Base-by-base conservation (phyloP, 2,113 vertebrate species). In the Podilymbus podiceps region DNA sequence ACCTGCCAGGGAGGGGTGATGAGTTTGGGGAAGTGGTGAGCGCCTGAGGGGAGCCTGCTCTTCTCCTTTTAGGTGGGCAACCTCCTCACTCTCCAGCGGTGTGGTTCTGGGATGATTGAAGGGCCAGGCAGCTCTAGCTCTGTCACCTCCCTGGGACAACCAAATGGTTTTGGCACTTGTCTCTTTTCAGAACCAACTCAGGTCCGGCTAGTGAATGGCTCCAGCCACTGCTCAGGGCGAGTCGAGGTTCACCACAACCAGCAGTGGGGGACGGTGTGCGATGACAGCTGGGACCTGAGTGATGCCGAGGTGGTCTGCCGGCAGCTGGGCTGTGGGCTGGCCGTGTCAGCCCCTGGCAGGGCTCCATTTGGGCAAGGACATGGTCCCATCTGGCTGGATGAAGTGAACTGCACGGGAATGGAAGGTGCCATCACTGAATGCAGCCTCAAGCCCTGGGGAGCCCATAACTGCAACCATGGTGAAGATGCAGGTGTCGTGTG, bases 241-340 rank as follows among this genome's bases (percentile, higher is more conserved):
- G 86, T 94, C 4, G 89, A 95, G 47, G 63, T 95, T 12, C 59
- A 87, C 44, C 93, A 93, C 38, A 74, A 89, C 16, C 83, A 89
- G 30, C 24, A 7, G 35, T 93, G 91, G 80, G 86, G 72, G 30
- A 89, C 52, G 1, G 67, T 85, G 67, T 92, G 93, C 12, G 80
- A 85, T 35, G 72, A 93, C 38, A 22, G 4, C 71, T 95, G 82
- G 90, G 42, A 42, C n/a, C 13, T 64, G 25, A 46, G 21, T 3
- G 66, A 90, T 15, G 90, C 69, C 1, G 24, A 78, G 18, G 81
- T 93, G 8, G 82, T 90, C 30, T 93, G 90, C 59, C 22, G 33
- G 44, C 93, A 92, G 58, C 44, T 95, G 56, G 90, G 63, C n/a
- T 95, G 90, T 4, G 93, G 93, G 23, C 15, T 8, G 19, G 76